phyloP scores from a whole-genome alignment of 2,113 vertebrate genomes.

The Sardina pilchardus region DNA sequence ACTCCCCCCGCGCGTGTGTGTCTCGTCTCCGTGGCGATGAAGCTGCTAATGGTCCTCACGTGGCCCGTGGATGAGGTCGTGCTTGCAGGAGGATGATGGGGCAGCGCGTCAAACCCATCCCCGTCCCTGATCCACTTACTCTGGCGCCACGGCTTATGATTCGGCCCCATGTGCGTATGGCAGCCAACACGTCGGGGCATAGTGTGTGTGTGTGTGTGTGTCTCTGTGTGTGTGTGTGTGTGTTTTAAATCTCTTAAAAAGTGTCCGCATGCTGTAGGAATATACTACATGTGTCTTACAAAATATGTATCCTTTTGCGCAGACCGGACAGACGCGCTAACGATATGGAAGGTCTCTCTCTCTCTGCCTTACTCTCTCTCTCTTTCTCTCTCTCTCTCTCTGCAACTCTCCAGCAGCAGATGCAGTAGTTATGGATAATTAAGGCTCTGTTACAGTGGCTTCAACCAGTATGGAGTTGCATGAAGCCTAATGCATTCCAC shows the following conservation, averaged over 20 bases:
- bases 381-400: not conserved
- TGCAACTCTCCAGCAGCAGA: not conserved
- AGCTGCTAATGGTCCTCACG: not conserved
- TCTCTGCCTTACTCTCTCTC: not conserved
- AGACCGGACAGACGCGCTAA: not conserved
- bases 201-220: not conserved
- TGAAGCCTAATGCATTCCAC: slow-evolving; percentile 2
- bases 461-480: not conserved
- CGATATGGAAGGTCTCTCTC: not conserved
- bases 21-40: not conserved
- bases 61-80: not conserved
- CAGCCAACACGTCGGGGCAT: not conserved
- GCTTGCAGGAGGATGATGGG: not conserved
- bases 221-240: not conserved
- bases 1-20: not conserved
- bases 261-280: not conserved
- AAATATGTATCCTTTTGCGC: not conserved
- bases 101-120: not conserved
- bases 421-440: slow-evolving; percentile 3
- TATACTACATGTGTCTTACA: not conserved
- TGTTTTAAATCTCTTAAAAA: not conserved
- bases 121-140: slow-evolving; percentile 31
- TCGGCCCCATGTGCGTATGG: not conserved
- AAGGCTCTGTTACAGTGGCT: not conserved
- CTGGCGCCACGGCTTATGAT: slow-evolving; percentile 26